Conservation (phyloP, 2,888 invertebrate species). For the Dicyrtomina minuta region DNA sequence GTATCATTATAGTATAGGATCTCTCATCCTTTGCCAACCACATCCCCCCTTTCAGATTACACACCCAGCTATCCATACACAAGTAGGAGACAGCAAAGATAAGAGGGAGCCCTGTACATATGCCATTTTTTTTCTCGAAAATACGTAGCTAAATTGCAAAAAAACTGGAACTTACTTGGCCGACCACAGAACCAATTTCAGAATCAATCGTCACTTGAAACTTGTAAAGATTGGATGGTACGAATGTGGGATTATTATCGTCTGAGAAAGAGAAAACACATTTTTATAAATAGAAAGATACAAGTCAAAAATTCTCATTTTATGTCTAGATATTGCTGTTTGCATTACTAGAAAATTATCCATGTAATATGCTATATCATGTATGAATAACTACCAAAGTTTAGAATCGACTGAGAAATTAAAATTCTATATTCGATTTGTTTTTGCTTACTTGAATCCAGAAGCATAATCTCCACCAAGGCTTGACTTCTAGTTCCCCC, state of each 20-base stretch:
- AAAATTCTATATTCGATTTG: background rate
- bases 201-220: slow-evolving; percentile 71
- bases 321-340: background rate
- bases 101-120: no score
- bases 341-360: background rate
- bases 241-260: slow-evolving; percentile 67
- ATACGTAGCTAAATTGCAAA: no score
- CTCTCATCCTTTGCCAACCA: no score
- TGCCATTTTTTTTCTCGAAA: no score
- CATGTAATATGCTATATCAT: background rate
- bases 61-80: no score
- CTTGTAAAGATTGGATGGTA: slow-evolving; percentile 79
- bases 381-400: no score
- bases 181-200: slow-evolving; percentile 70
- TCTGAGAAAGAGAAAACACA: no score
- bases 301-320: background rate
- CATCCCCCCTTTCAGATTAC: no score
- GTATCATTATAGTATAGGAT: no score
- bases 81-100: no score
- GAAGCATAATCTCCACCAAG: slow-evolving; percentile 75
- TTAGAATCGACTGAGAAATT: background rate
- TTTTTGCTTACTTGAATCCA: slow-evolving; percentile 73
- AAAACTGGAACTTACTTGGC: slow-evolving; percentile 59
- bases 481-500: slow-evolving; percentile 61
- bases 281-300: background rate